Percentiles rank a stretch among this genome's conserved stretches.
phyloP scores from a whole-genome alignment of 2,888 invertebrate species.

The Saturnia japonica region DNA sequence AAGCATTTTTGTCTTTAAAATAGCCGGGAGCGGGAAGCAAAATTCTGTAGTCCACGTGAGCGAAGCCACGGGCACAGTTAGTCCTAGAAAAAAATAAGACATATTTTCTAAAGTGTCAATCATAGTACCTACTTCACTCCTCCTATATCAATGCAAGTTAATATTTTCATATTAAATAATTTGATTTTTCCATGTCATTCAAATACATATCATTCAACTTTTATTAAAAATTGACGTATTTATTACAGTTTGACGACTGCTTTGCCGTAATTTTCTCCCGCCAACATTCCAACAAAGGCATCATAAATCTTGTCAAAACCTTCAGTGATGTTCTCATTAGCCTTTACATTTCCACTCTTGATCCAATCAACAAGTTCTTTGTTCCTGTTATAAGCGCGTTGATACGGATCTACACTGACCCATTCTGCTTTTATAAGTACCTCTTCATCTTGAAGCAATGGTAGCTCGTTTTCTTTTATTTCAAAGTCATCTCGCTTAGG shows the following conservation, averaged over 20 bases:
- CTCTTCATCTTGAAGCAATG: constrained; percentile 80
- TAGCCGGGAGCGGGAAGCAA: no score
- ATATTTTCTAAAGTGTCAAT: no score
- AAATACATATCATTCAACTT: not conserved
- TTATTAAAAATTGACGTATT: constrained; percentile 41
- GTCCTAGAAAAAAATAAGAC: no score
- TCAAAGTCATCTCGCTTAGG: constrained; percentile 82
- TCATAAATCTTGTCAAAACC: constrained; percentile 87
- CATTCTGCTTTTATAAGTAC: constrained; percentile 48
- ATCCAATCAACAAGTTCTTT: constrained; percentile 79
- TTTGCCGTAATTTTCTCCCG: constrained; percentile 86
- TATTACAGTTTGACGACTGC: constrained; percentile 84
- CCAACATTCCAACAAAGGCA: constrained; percentile 84
- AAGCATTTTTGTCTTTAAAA: no score
- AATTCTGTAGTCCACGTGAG: no score
- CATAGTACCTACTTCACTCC: no score
- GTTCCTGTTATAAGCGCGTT: constrained; percentile 34
- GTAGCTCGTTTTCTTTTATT: constrained; percentile 82
- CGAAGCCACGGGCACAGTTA: no score
- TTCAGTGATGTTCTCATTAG: constrained; percentile 84
- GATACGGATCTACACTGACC: constrained; percentile 57
- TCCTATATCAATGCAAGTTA: no score
- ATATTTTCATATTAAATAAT: no score
- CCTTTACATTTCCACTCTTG: constrained; percentile 84
- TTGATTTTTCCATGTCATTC: no score